Base-by-base conservation (phyloP, 2,113 vertebrate species). In the Chlorocebus sabaeus region DNA sequence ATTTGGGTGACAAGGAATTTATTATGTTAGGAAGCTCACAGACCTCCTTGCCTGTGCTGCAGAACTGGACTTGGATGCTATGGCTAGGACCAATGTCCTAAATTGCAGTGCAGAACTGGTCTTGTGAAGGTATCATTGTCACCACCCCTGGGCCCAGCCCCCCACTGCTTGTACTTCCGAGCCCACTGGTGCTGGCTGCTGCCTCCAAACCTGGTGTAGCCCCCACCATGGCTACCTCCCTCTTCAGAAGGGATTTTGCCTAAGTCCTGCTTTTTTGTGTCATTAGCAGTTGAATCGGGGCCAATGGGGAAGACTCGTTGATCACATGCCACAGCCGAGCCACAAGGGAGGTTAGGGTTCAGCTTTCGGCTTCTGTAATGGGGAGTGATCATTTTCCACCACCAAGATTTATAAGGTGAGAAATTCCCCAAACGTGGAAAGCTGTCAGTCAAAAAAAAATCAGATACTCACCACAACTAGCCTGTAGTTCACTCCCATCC, bases 281-380 rank as follows among this genome's bases (percentile, higher is more conserved):
- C 84, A 22, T 48, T 1, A 23, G 30, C 30, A 35, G 32, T 81
- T 76, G 67, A 89, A 40, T 59, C 45, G 22, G 52, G 43, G 27
- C 8, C 5, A 23, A 3, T 0, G 11, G 57, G 25, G 22, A 64
- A 48, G 40, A 13, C 23, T 75, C 48, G 18, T 0, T 76, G 23
- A 45, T 59, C 27, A 48, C 40, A 52, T 35, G 81, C 43, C 25
- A 6, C 27, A 64, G 61, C 22, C n/a, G 35, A 14, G 55, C 18
- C 20, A 73, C 22, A 81, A 40, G 9, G 3, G 35, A 57, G 52
- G 70, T 18, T 38, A 11, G 32, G 32, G 9, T 70, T 61, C 25
- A 50, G 23, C 35, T 83, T 88, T 83, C 35, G 17, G 38, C 78
- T 75, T 70, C 35, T 80, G 4, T 89, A 23, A 30, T 11, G 8